These are phyloP conservation scores for Ceyx erithaca DNA, from an alignment of 2,797 vertebrate genomes.

Conservation along the genomic window DNA sequence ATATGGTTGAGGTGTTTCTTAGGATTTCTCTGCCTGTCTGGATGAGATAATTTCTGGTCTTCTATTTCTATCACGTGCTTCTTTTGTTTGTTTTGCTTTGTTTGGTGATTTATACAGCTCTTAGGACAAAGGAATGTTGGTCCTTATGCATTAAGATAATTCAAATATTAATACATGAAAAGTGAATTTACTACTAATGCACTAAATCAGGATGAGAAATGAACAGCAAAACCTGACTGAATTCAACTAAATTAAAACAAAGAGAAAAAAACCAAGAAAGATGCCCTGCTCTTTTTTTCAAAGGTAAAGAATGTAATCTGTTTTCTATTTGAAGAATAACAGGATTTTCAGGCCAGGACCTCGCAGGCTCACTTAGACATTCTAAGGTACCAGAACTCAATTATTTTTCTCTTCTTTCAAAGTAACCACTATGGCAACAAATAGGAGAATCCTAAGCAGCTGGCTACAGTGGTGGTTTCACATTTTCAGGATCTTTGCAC, in stretches of 20 bases:
- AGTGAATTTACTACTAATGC: not conserved
- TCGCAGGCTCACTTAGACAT: not conserved
- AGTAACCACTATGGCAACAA: not conserved
- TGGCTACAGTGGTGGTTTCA: not conserved
- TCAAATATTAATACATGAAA: not conserved
- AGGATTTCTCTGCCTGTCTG: not conserved
- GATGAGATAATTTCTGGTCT: not conserved
- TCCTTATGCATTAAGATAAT: not conserved
- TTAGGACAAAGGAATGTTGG: not conserved
- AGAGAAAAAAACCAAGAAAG: not conserved
- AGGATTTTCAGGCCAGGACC: not conserved
- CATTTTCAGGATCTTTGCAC: not conserved
- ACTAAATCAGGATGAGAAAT: not conserved
- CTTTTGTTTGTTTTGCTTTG: not conserved
- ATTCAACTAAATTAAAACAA: conserved; percentile 14
- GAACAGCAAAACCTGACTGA: not conserved
- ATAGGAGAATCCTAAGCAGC: not conserved
- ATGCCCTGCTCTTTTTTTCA: not conserved
- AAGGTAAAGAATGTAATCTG: not conserved
- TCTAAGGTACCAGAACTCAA: not conserved
- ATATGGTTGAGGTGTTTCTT: not conserved
- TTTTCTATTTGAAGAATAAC: conserved; percentile 4
- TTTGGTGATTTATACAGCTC: not conserved
- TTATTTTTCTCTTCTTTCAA: not conserved
- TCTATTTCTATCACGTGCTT: not conserved